phyloP scores from a whole-genome alignment of 2,797 vertebrate species.

The Cryptoprocta ferox region DNA sequence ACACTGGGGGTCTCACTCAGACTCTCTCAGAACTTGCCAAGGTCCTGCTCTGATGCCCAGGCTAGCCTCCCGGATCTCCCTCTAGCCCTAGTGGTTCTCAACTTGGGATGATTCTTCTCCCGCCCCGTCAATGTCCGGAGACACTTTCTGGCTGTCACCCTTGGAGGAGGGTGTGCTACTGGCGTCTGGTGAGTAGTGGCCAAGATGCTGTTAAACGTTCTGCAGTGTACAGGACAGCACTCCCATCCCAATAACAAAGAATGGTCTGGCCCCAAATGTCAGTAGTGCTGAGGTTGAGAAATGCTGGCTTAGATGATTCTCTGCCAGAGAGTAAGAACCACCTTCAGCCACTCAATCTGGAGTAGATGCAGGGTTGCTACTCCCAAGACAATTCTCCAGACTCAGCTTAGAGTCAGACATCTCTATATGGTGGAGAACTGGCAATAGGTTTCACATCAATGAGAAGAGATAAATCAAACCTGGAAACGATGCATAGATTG shows the following conservation, averaged over 20 bases:
- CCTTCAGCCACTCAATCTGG: neutral
- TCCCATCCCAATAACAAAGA: neutral
- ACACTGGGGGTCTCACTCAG: too few relatives aligned
- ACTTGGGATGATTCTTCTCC: neutral
- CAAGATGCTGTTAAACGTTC: neutral
- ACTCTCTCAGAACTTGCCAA: neutral
- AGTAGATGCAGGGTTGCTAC: neutral
- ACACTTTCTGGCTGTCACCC: neutral
- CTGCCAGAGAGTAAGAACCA: neutral
- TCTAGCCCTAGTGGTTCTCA: neutral
- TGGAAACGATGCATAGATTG: too few relatives aligned
- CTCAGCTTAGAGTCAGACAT: neutral
- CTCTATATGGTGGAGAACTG: neutral
- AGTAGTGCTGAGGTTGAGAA: neutral
- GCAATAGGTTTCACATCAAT: neutral
- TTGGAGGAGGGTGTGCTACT: neutral
- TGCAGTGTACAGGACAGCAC: accelerated
- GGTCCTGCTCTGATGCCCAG: neutral
- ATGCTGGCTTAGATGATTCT: neutral
- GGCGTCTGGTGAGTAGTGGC: neutral
- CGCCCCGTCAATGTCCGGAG: neutral
- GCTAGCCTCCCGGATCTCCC: neutral
- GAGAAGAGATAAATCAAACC: too few relatives aligned
- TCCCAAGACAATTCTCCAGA: neutral
- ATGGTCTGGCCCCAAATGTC: neutral